phyloP scores from a whole-genome alignment of 2,888 invertebrate species.

The Agrotis puta region DNA sequence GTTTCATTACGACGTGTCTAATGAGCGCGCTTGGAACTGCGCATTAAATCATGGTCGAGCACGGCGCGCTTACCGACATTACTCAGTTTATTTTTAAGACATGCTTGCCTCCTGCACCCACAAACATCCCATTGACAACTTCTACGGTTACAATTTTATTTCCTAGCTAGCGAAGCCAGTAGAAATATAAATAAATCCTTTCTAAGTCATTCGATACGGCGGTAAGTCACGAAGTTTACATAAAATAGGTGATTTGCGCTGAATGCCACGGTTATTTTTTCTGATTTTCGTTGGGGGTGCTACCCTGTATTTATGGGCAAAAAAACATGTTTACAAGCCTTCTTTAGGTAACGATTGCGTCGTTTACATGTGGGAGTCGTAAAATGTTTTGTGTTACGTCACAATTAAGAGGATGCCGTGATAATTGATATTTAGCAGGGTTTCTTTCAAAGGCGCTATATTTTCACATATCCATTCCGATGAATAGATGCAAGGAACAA shows the following conservation, averaged over 20 bases:
- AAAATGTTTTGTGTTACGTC: slow-evolving; percentile 83
- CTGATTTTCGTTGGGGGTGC: slow-evolving; percentile 79
- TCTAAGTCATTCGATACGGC: slow-evolving; percentile 90
- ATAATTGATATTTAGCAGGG: slow-evolving; percentile 77
- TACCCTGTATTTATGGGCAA: slow-evolving; percentile 78
- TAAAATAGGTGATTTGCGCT: slow-evolving; percentile 90
- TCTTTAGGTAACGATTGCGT: slow-evolving; percentile 72
- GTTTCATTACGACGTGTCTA: slow-evolving; percentile 74
- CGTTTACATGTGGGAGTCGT: slow-evolving; percentile 73
- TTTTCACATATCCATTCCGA: slow-evolving; percentile 4
- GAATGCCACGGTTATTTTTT: slow-evolving; percentile 86
- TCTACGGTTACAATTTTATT: slow-evolving; percentile 74
- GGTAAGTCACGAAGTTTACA: slow-evolving; percentile 90
- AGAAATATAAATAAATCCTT: slow-evolving; percentile 88
- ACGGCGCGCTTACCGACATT: slow-evolving; percentile 70
- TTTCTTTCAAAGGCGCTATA: slow-evolving; percentile 15
- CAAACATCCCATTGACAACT: slow-evolving; percentile 81
- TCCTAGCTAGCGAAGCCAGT: slow-evolving; percentile 72
- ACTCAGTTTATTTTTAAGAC: slow-evolving; percentile 80
- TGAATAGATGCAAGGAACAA: slow-evolving; percentile 22
- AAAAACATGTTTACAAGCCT: slow-evolving; percentile 88
- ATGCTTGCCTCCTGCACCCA: slow-evolving; percentile 71
- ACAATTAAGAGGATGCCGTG: slow-evolving; percentile 74
- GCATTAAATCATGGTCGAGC: slow-evolving; percentile 77
- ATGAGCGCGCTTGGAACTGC: slow-evolving; percentile 75